Conservation (phyloP, 2,888 invertebrate species). For the Oxycera nigricornis region DNA sequence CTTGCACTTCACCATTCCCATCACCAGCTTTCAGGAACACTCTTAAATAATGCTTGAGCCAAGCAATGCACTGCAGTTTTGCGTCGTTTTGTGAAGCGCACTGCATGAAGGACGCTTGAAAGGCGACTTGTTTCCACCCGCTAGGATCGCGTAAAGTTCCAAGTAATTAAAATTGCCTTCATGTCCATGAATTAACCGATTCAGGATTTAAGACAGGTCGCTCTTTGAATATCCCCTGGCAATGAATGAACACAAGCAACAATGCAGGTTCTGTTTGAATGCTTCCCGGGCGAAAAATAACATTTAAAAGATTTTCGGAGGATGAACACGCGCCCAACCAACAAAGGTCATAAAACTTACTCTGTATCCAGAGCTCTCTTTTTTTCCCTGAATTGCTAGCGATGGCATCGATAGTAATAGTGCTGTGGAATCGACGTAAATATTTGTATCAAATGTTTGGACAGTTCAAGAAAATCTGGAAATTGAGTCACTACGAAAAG, state of each 20-base stretch:
- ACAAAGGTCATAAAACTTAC: constrained; percentile 32
- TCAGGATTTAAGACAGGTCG: constrained; percentile 25
- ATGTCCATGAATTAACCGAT: constrained; percentile 31
- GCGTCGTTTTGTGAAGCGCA: not conserved
- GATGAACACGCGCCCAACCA: not conserved
- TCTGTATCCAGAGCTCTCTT: not conserved
- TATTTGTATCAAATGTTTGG: too few relatives aligned
- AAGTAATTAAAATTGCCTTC: constrained; percentile 34
- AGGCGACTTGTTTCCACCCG: constrained; percentile 28
- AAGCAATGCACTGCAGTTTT: constrained; percentile 26
- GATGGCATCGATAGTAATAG: too few relatives aligned
- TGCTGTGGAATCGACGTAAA: too few relatives aligned
- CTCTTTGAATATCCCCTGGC: constrained; percentile 13
- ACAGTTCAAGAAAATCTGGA: too few relatives aligned
- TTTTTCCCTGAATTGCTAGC: too few relatives aligned
- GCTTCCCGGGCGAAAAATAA: constrained; percentile 11
- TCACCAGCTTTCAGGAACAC: constrained; percentile 1
- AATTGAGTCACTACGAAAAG: too few relatives aligned
- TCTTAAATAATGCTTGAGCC: constrained; percentile 16
- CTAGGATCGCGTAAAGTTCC: constrained; percentile 25
- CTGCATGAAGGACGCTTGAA: constrained; percentile 26
- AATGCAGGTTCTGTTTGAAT: constrained; percentile 7
- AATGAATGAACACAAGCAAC: not conserved
- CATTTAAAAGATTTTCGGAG: constrained; percentile 6
- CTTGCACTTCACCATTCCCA: not conserved